These are phyloP conservation scores for Pteropus alecto DNA, from an alignment of 2,113 vertebrate species.

Conservation along the genomic window DNA sequence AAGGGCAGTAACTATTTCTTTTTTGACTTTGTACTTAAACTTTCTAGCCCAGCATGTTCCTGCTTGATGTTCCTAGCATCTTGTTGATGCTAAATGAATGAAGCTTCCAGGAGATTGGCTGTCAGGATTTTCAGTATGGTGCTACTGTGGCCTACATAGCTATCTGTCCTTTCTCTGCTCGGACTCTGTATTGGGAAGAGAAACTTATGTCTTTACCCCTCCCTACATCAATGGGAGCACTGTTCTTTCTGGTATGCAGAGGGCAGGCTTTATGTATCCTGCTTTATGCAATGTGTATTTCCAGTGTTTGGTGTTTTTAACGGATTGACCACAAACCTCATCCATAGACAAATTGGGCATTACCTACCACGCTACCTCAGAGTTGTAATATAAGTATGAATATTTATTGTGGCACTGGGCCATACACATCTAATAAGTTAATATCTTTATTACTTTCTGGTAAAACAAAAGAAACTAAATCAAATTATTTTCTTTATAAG, in stretches of 20 bases:
- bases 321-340: neutral
- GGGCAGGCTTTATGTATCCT: neutral
- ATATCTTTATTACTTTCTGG: neutral
- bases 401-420: neutral
- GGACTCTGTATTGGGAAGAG: neutral
- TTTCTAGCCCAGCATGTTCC: neutral
- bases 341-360: neutral
- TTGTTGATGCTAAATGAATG: neutral
- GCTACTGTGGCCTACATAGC: neutral
- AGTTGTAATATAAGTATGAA: neutral
- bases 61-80: neutral
- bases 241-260: neutral
- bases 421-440: neutral
- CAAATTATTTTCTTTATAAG: neutral
- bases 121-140: neutral
- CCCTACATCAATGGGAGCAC: neutral
- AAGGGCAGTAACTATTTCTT: neutral
- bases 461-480: slow-evolving; percentile 5
- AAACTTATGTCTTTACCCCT: neutral
- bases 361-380: neutral
- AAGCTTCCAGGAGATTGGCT: neutral
- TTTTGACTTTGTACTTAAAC: neutral
- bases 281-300: neutral
- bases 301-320: neutral
- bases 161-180: neutral